Conservation (phyloP, 2,888 invertebrate species). For the Acanthosepion pharaonis region DNA sequence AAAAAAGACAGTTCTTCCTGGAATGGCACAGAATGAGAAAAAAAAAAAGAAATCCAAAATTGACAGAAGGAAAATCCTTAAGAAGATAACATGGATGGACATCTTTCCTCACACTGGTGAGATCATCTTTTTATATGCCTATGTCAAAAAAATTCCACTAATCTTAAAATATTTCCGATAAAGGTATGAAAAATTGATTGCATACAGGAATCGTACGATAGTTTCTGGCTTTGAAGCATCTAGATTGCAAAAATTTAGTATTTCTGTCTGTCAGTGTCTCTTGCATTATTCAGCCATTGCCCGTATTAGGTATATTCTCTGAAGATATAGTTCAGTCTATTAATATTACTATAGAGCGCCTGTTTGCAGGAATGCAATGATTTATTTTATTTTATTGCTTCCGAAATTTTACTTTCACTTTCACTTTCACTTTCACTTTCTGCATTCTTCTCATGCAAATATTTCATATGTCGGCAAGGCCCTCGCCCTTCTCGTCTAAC, state of each 20-base stretch:
- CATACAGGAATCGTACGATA: too few species aligned
- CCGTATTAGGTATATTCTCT: not conserved
- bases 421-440: not conserved
- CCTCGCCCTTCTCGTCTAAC: too few species aligned
- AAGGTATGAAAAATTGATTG: too few species aligned
- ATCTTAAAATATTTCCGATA: too few species aligned
- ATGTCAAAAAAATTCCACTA: not conserved
- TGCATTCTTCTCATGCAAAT: not conserved
- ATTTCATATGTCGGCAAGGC: too few species aligned
- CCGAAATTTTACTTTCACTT: not conserved
- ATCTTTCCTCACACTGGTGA: not conserved
- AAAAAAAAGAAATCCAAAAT: not conserved
- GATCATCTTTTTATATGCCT: not conserved
- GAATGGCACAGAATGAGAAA: not conserved
- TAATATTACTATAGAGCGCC: too few species aligned
- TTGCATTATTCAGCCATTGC: not conserved
- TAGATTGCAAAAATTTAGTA: not conserved
- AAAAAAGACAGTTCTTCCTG: not conserved
- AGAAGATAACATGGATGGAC: not conserved
- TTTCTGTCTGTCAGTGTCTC: not conserved
- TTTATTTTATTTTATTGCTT: not conserved
- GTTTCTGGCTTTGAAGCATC: not conserved
- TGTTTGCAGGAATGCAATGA: too few species aligned
- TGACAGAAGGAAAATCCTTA: conserved; percentile 6
- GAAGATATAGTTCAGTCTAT: too few species aligned